phyloP scores from a whole-genome alignment of 2,113 vertebrate species.

The Sinosuthora webbiana region DNA sequence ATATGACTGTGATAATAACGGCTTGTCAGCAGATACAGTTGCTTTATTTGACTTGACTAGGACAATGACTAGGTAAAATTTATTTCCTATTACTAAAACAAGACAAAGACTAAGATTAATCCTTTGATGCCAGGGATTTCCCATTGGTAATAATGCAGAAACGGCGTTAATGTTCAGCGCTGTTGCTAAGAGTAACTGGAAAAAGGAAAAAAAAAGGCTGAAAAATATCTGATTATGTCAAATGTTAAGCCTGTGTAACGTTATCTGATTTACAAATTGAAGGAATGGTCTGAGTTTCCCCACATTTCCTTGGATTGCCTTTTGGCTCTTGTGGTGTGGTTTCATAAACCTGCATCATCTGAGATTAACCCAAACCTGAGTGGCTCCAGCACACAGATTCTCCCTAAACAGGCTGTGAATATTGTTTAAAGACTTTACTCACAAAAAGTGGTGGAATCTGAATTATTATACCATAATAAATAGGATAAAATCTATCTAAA shows the following conservation, averaged over 20 bases:
- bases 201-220: background rate
- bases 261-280: background rate
- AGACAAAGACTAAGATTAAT: slow-evolving; percentile 58
- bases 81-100: slow-evolving; percentile 55
- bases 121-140: slow-evolving; percentile 56
- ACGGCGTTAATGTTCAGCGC: slow-evolving; percentile 30
- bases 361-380: background rate
- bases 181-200: slow-evolving; percentile 46
- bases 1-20: slow-evolving; percentile 58
- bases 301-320: background rate
- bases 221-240: slow-evolving; percentile 34
- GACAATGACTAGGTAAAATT: slow-evolving; percentile 46
- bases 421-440: background rate
- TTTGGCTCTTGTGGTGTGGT: background rate
- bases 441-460: background rate
- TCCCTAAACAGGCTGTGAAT: background rate
- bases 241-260: background rate
- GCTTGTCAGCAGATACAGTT: slow-evolving; percentile 54
- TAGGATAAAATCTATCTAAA: background rate
- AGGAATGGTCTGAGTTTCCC: background rate
- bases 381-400: background rate
- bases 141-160: slow-evolving; percentile 20
- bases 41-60: slow-evolving; percentile 58
- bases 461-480: background rate
- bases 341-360: background rate